Evolutionary conservation across 2,113 vertebrate genomes (phyloP).

Genomic region (mouse (Mus musculus)): DNA sequence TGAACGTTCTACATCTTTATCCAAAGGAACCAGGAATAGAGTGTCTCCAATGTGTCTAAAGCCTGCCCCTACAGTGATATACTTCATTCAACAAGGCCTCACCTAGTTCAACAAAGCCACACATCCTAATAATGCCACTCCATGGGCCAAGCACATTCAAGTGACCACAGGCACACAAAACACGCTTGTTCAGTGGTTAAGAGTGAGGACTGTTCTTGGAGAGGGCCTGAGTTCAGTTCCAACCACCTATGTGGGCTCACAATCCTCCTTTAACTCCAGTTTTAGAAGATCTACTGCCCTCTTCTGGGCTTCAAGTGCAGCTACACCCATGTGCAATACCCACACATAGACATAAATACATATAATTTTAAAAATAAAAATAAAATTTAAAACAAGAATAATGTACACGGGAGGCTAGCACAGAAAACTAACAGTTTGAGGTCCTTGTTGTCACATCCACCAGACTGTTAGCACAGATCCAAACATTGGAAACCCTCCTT

Average conservation of each 20-base stretch:
- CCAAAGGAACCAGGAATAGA: too few species aligned
- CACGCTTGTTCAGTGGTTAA: background rate
- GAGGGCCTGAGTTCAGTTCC: background rate
- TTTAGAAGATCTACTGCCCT: too few species aligned
- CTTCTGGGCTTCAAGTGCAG: background rate
- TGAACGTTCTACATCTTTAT: too few species aligned
- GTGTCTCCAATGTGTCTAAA: too few species aligned
- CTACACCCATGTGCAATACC: background rate
- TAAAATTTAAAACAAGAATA: background rate
- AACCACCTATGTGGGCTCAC: background rate
- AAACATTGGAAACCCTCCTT: background rate
- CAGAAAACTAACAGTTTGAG: background rate
- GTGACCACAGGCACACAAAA: too few species aligned
- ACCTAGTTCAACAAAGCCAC: too few species aligned
- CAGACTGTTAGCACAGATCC: too few species aligned
- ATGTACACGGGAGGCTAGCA: rapidly evolving
- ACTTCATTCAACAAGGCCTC: too few species aligned
- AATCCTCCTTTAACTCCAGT: background rate
- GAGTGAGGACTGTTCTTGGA: background rate
- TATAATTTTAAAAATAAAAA: background rate
- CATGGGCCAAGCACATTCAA: too few species aligned
- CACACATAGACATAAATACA: background rate
- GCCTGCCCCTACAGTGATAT: too few species aligned
- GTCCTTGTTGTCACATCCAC: background rate
- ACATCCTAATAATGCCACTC: too few species aligned